Base-by-base conservation (phyloP, 2,113 vertebrate genomes). In the Ivindomyrus marchei region DNA sequence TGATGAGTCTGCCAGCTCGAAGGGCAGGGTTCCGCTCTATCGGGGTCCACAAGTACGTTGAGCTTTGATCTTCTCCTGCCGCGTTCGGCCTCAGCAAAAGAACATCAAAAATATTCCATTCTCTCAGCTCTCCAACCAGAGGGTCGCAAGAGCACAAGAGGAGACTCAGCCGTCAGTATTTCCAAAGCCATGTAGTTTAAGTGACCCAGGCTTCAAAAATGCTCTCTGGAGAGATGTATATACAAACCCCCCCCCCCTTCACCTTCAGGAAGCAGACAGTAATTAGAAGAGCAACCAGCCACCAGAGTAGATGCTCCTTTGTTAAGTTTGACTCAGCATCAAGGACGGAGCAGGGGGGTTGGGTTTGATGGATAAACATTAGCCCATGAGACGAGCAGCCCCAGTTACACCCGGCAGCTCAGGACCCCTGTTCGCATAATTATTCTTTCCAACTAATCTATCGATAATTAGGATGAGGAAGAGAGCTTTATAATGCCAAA, bases 401-500 rank as follows among this genome's bases (percentile, higher is more conserved):
- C 90, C 77, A 42, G 91, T 93, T 91, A 93, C 89, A 70, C 53
- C 87, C 88, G 47, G 88, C 89, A 88, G 80, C 89, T 85, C 89
- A 31, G 50, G 70, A 88, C 53, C 89, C 89, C 90, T 56, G 50
- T 91, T 91, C 90, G 36, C 88, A 49, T 50, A 85, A 88, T 89
- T 62, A 53, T 74, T 58, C 83, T 90, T 80, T 88, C 62, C 85
- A 84, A 66, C 90, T 62, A 77, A 47, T 53, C 45, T 74, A 31
- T 15, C 36, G 66, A 80, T 90, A 90, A 91, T 93, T 89, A 89
- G 49, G 49, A 83, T 62, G 74, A 58, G 58, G 58, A 77, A 90
- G 56, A 70, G 62, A 84, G 85, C 42, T 66, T 70, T 66, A 13
- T 39, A 80, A 56, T 42, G 31, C 50, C 36, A 27, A 49, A n/a